Percentiles rank a stretch among this genome's conserved stretches.
phyloP scores from a whole-genome alignment of 2,113 vertebrate species.

The Dicerorhinus sumatrensis region DNA sequence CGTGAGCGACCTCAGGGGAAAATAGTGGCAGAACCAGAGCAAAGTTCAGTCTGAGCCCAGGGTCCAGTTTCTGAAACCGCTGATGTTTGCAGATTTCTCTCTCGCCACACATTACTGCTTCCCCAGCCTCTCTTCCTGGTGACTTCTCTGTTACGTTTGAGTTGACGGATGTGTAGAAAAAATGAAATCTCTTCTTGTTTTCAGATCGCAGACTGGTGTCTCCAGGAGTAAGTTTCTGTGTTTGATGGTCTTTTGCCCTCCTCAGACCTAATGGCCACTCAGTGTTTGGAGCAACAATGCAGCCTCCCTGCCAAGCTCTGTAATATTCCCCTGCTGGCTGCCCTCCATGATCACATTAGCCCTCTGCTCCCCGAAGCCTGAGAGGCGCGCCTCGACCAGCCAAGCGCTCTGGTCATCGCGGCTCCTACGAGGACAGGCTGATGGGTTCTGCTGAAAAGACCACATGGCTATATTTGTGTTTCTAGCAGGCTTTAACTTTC shows the following conservation, averaged over 20 bases:
- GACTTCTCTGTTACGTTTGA: not conserved
- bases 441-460: not conserved
- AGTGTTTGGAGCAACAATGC: not conserved
- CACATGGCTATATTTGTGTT: fast-evolving
- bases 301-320: not conserved
- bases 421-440: not conserved
- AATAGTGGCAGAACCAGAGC: not conserved
- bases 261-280: not conserved
- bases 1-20: not conserved
- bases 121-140: not conserved
- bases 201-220: conserved; percentile 60
- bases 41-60: not conserved
- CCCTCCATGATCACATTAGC: not conserved
- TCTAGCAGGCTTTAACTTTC: not conserved
- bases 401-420: not conserved
- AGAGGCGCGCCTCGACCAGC: not conserved
- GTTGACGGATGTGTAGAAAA: conserved; percentile 25
- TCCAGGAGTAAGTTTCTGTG: conserved; percentile 70
- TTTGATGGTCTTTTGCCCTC: not conserved
- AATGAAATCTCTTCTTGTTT: conserved; percentile 73
- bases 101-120: too few species aligned
- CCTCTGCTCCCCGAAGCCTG: not conserved
- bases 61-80: not conserved
- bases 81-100: not conserved
- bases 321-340: not conserved